Evolutionary conservation across 1,140 invertebrate genomes (phyloP), one percentile per base, ranked within the genome.

Genomic region (Acyrthosiphon pisum): DNA sequence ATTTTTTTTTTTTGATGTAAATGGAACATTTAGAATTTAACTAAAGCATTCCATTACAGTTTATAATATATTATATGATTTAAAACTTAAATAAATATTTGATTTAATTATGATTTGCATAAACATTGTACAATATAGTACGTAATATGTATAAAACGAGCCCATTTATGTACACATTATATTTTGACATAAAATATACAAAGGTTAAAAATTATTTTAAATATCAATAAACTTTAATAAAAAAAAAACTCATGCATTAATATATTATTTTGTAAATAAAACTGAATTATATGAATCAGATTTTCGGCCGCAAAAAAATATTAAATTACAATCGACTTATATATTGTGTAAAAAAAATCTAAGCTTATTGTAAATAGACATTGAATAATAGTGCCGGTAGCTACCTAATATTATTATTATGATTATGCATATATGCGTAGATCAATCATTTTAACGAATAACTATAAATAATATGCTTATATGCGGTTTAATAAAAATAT

Each of bases 391-490:
- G n/a, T 76, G 14, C 14, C 4, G 60, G 60, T n/a, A 20, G 60
- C 30, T 76, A 68, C 60, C 60, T 68, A 76, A n/a, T n/a, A 76
- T 20, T n/a, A n/a, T n/a, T 76, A 76, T 76, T 76, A n/a, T 76
- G 30, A 76, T 76, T 76, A 76, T n/a, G 60, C 30, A 76, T n/a
- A 23, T 76, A 76, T 76, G 60, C n/a, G 60, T 7, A 76, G 60
- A 76, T 76, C 30, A 68, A 68, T 68, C 60, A 68, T 68, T 68
- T 68, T 68, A 68, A 68, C 30, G 60, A 68, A 68, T n/a, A 68
- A 68, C 60, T 68, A 68, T 68, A 68, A 68, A 68, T 68, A 68
- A 68, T 68, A 68, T n/a, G 60, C 60, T n/a, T 68, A 68, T 76
- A 76, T n/a, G 30, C 23, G 30, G 30, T n/a, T 4, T 76, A 76